Base-by-base conservation (phyloP, 2,113 vertebrate species). In the Dipodomys stephensi region DNA sequence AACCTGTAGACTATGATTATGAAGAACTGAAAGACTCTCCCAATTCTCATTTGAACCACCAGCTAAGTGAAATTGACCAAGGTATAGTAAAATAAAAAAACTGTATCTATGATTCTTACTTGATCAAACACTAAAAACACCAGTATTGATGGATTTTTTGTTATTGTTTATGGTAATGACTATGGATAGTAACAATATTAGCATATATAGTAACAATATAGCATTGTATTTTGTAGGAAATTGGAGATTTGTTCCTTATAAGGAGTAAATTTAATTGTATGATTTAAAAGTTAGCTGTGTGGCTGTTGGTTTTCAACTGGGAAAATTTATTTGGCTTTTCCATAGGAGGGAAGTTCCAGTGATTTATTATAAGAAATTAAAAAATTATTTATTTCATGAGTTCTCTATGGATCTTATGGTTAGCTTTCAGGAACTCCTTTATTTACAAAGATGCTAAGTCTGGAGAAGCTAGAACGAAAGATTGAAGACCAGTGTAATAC, bases 41-140 rank as follows among this genome's bases (percentile, higher is more conserved):
- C 28, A 98, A 96, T 96, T 98, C 98, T 49, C 97, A 98, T 91
- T 68, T 97, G 77, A 97, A 81, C 93, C 98, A 97, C 87, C 98
- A 98, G 60, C 97, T 99, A 65, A 98, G 98, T 98, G 98, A 98
- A 91, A 95, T 99, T 83, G 98, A 99, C 88, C 99, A 99, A 99
- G 99, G 99, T 99, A 98, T 18, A 69, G 32, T 93, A 88, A 97
- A 88, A 13, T 57, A 57, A 93, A 96, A 96, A 22, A 91, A 76
- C 6, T 76, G 1, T 80, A 18, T 90, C 25, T 88, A 6, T 91
- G 22, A 79, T 90, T 87, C 13, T 79, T 93, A 28, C 13, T 23
- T 65, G 49, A 84, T 69, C 82, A 67, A 53, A 88, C 46, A 67
- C 22, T 5, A 87, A 3, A 7, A 92, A 67, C 10, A 65, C 4